phyloP scores from a whole-genome alignment of 2,888 invertebrate genomes.

The Chymomyza amoena region DNA sequence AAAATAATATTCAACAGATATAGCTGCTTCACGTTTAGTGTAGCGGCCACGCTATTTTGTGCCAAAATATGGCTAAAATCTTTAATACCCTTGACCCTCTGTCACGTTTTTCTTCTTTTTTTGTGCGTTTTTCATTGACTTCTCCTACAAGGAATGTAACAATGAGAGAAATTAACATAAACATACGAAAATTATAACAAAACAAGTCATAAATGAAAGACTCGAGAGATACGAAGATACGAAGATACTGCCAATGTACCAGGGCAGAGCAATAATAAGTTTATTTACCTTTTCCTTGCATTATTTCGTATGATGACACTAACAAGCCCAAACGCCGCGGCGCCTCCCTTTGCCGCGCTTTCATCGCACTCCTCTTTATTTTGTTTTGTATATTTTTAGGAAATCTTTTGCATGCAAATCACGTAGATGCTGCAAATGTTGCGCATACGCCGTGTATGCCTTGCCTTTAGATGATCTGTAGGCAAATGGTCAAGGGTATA shows the following conservation, averaged over 20 bases:
- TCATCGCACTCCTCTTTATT: neutral
- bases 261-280: conserved; percentile 50
- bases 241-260: neutral
- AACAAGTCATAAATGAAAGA: conserved; percentile 41
- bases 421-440: conserved; percentile 40
- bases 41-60: too few relatives aligned
- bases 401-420: conserved; percentile 52
- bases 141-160: neutral
- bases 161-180: conserved; percentile 51
- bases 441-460: conserved; percentile 35
- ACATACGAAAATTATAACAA: conserved; percentile 63
- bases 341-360: too few relatives aligned
- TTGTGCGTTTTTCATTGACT: neutral
- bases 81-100: too few relatives aligned
- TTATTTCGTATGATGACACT: neutral
- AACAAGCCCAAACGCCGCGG: neutral
- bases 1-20: too few relatives aligned
- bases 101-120: neutral
- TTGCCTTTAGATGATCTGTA: neutral
- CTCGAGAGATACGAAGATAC: conserved; percentile 13
- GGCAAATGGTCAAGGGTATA: too few relatives aligned
- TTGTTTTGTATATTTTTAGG: conserved; percentile 8
- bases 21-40: too few relatives aligned
- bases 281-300: conserved; percentile 45
- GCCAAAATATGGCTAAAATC: too few relatives aligned